Percentiles rank a stretch among this genome's conserved stretches.
Evolutionary conservation across 1,140 invertebrate species (phyloP).

Genomic region (Zaprionus vittiger): DNA sequence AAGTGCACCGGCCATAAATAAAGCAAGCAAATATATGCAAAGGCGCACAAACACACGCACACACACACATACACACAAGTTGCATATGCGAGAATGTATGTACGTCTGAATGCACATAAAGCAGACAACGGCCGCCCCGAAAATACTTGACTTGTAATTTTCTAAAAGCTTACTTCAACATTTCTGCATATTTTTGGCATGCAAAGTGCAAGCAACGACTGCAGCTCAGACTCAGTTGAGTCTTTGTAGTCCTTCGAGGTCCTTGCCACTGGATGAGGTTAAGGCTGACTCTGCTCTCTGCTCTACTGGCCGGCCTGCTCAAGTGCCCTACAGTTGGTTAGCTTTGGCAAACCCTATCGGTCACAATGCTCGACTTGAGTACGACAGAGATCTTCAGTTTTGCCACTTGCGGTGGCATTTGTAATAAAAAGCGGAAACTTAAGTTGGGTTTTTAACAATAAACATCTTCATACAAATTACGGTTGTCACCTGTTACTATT

Average conservation of each 20-base stretch:
- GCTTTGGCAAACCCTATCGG: background rate
- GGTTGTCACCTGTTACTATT: background rate
- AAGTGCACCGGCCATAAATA: constrained; percentile 54
- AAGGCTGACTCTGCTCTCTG: background rate
- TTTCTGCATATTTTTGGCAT: constrained; percentile 76
- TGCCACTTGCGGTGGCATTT: too few species aligned
- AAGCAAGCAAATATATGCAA: constrained; percentile 38
- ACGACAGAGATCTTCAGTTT: background rate
- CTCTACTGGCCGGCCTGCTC: constrained; percentile 14
- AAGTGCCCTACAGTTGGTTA: constrained; percentile 27
- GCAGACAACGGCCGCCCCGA: constrained; percentile 34
- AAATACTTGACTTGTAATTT: constrained; percentile 68
- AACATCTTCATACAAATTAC: background rate
- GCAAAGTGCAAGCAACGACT: constrained; percentile 57
- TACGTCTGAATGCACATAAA: constrained; percentile 1
- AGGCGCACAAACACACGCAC: constrained; percentile 28
- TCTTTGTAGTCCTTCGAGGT: constrained; percentile 12
- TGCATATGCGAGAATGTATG: constrained; percentile 3
- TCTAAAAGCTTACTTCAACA: constrained; percentile 69
- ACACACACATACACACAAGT: constrained; percentile 7
- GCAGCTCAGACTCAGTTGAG: constrained; percentile 5
- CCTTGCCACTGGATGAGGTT: constrained; percentile 8
- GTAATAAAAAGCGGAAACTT: background rate
- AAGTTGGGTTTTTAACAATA: background rate
- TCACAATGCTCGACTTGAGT: constrained; percentile 15